phyloP scores from a whole-genome alignment of 1,140 invertebrate species.

The Lasioglossum baleicum region DNA sequence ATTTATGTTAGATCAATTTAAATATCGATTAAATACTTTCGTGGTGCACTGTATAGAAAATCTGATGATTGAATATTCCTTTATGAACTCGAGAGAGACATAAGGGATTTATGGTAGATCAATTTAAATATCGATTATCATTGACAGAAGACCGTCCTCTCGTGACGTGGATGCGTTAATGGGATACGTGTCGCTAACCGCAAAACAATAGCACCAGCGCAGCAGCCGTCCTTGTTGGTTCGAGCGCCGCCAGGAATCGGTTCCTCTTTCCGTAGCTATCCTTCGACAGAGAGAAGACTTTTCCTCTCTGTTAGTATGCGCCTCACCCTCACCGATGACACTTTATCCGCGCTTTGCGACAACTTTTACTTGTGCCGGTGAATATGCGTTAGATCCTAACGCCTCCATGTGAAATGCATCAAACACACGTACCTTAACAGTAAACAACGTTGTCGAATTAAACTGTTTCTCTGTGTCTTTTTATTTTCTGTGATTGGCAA shows the following conservation, averaged over 20 bases:
- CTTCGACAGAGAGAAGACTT: conserved; percentile 49
- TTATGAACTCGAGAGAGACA: background rate
- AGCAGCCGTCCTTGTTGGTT: conserved; percentile 40
- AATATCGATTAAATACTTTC: too few relatives aligned
- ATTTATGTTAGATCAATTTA: too few relatives aligned
- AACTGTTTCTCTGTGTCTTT: background rate
- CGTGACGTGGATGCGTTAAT: conserved; percentile 38
- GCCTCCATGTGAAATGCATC: background rate
- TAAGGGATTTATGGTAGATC: conserved; percentile 17
- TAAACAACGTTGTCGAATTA: background rate
- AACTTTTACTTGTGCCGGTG: conserved; percentile 3
- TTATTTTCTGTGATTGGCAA: background rate
- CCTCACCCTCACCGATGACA: conserved; percentile 65
- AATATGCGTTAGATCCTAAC: background rate
- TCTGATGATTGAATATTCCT: too few relatives aligned
- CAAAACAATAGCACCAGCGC: conserved; percentile 51
- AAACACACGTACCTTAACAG: background rate
- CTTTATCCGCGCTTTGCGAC: conserved; percentile 45
- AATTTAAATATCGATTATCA: conserved; percentile 52
- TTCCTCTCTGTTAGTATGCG: conserved; percentile 62
- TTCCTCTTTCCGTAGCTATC: conserved; percentile 47
- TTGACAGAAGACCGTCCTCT: conserved; percentile 54
- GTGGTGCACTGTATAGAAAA: too few relatives aligned
- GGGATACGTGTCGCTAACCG: conserved; percentile 37
- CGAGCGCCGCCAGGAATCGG: conserved; percentile 32